Percentiles rank a stretch among this genome's conserved stretches.
These are phyloP conservation scores for Gila robusta DNA, from an alignment of 2,797 vertebrate species.

Conservation along the genomic window DNA sequence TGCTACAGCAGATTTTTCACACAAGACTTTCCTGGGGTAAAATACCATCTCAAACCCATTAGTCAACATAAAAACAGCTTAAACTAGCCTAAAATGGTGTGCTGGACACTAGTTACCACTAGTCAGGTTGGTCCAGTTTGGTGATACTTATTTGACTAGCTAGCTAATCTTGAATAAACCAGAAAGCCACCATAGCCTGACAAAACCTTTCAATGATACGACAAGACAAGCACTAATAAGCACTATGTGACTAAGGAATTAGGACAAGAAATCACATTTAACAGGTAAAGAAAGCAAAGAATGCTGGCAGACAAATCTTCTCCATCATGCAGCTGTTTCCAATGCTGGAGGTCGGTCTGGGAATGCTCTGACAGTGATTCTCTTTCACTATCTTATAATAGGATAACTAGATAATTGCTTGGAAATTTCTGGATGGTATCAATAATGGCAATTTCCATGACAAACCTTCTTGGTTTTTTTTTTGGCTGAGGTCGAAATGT, in stretches of 20 bases:
- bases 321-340: slow-evolving; percentile 43
- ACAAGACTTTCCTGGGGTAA: neutral
- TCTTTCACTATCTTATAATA: slow-evolving; percentile 56
- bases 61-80: neutral
- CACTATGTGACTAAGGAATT: slow-evolving; percentile 8
- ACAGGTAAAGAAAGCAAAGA: neutral
- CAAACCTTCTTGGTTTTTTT: slow-evolving; percentile 20
- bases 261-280: neutral
- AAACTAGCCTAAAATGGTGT: neutral
- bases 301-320: slow-evolving; percentile 5
- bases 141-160: neutral
- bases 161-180: neutral
- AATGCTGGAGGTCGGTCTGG: slow-evolving; percentile 42
- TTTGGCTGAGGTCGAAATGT: slow-evolving; percentile 32
- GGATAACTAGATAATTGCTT: slow-evolving; percentile 58
- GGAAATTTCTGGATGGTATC: slow-evolving; percentile 40
- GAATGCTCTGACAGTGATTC: slow-evolving; percentile 50
- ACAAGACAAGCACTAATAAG: slow-evolving; percentile 41
- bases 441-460: slow-evolving; percentile 56
- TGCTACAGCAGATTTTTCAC: neutral
- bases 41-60: neutral
- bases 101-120: neutral
- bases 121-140: neutral
- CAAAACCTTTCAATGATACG: neutral
- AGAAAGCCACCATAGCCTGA: neutral